Base-by-base conservation (phyloP, 2,797 vertebrate species). In the Pseudopleuronectes americanus region DNA sequence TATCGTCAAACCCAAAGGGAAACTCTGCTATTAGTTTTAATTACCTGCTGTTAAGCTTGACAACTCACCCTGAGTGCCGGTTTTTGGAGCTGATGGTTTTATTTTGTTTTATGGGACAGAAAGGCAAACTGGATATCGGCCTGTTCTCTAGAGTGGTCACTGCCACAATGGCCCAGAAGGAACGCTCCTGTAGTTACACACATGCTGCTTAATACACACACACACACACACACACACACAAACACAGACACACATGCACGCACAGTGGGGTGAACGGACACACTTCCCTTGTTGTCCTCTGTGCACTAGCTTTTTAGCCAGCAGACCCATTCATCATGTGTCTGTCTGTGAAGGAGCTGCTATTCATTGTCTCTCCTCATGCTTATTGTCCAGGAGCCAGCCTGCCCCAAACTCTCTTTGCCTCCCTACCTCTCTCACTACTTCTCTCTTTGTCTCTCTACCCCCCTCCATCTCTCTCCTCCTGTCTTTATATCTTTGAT, bases 31-130 rank as follows among this genome's bases (percentile, higher is more conserved):
- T 90, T 90, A 81, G 80, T 88, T 89, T 89, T 89, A 92, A 93
- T 92, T 84, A 91, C 87, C 81, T 78, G 83, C 86, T 84, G 87
- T 87, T 88, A 79, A 89, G 84, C 86, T 88, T 81, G 77, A 91
- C 83, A 80, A 47, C 79, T 79, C 74, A 81, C 74, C 80, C 66
- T 1, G 2, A 66, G 49, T 26, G 52, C 49, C 71, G 58, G 2
- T 66, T 79, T 81, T 62, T 61, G 49, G 68, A 68, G 59, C 75
- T 45, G 68, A 26, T 63, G 62, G 59, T 52, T 54, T 47, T 58
- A 59, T 68, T 76, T 62, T 7, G n/a, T 57, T 57, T 72, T 65
- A 43, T 38, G 48, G 43, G 61, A 71, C 56, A 31, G 28, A 58
- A 62, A 53, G 36, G 33, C 51, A 68, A 28, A 33, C 57, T 62